Base-by-base conservation (phyloP, 2,113 vertebrate species). In the Gasterosteus aculeatus region DNA sequence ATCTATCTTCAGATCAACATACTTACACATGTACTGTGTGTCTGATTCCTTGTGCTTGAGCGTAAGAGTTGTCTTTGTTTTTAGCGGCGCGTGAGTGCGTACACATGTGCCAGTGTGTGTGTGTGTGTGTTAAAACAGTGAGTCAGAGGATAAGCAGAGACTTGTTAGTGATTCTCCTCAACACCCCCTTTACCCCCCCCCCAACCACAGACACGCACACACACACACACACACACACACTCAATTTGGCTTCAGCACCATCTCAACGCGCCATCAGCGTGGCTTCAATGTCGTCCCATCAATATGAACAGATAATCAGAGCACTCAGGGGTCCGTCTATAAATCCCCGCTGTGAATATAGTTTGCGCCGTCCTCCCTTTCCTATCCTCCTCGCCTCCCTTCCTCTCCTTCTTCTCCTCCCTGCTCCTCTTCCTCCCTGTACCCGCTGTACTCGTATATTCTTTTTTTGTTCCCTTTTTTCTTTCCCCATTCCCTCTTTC, bases 121-220 rank as follows among this genome's bases (percentile, higher is more conserved):
- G 82, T 78, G 41, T 84, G 85, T 85, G 82, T 87, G 79, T 82
- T 83, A 74, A 86, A 88, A 86, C 85, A 85, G 76, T 87, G 87
- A 90, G 87, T 89, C 86, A 90, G 87, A 84, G 87, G 80, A 83
- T 87, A 86, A 87, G 78, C 82, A 79, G 71, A 84, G 83, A 81
- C 78, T 88, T 83, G 89, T 89, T 87, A 88, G 89, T 67, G 87
- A 88, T 88, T 89, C 89, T 85, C 80, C 78, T 88, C 85, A 70
- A 60, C 85, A 60, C 66, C 64, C 67, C 61, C 53, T 1, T 5
- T 29, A 29, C 26, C 22, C 15, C 12, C 2, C 12, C 5, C 35
- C 0, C 3, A n/a, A 19, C 3, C 33, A 35, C 33, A 5, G 3
- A 35, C 33, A 35, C 33, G 5, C 33, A 35, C 33, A 51, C 47